Base-by-base conservation (phyloP, 2,113 vertebrate genomes). In the Colinus virginianus region DNA sequence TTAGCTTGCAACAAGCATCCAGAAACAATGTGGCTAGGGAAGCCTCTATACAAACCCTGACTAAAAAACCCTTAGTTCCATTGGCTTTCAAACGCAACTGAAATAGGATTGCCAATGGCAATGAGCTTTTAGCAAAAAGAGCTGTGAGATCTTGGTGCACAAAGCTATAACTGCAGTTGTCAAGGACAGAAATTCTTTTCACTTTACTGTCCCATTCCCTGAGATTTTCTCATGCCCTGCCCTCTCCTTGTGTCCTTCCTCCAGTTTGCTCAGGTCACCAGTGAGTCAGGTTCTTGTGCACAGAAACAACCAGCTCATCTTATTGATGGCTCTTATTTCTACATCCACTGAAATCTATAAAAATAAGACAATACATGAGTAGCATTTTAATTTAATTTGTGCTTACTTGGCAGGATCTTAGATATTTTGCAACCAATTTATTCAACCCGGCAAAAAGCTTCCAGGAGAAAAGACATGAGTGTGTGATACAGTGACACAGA, bases 391-490 rank as follows among this genome's bases (percentile, higher is more conserved):
- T 93, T 82, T 79, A 83, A 89, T 49, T 93, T 59, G 2, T 56
- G 25, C 67, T 88, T 90, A 58, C 69, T 96, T 95, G 84, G 81
- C 87, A 87, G 62, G 53, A 76, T 72, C 42, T 78, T 86, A 36
- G 20, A 28, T 91, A 69, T 94, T 95, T 95, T 90, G 69, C 76
- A 95, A 91, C 58, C 16, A 58, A 38, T 72, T 83, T 53, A 53
- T 61, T 51, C 80, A 61, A 86, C 66, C 56, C 51, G 80, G 36
- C 22, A 56, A 62, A 91, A 45, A 81, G 38, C 61, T 92, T 92
- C 51, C 64, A 91, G 71, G 49, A 91, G 80, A 90, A 58, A 53
- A 90, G 82, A 45, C 36, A 36, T 3, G 51, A 51, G 40, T 0
- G 0, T 23, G 56, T 53, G 59, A 63, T 45, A 42, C 62, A 69